These are phyloP conservation scores for Noctua janthina DNA, from an alignment of 2,888 invertebrate genomes.

Conservation along the genomic window DNA sequence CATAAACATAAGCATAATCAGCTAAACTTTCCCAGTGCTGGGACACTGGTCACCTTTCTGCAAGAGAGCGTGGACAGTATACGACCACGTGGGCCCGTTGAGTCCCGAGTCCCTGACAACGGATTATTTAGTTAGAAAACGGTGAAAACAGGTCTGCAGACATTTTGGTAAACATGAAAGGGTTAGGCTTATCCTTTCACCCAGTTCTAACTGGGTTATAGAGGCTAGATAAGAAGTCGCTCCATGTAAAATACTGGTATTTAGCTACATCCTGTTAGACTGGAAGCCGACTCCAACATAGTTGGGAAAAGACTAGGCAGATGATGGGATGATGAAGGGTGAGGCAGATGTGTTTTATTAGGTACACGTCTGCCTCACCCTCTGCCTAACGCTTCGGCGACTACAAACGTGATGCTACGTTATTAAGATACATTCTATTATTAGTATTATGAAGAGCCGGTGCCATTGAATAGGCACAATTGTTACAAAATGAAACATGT, in stretches of 20 bases:
- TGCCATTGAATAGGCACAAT: neutral
- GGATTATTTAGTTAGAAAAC: neutral
- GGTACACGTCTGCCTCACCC: neutral
- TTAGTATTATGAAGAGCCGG: neutral
- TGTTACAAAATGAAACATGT: conserved; percentile 28
- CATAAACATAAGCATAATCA: neutral
- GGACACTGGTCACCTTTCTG: no score
- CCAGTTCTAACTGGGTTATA: no score
- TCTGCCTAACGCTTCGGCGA: neutral
- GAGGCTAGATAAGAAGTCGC: no score
- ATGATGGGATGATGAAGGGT: no score
- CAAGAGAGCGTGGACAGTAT: neutral
- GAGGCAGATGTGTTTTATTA: no score
- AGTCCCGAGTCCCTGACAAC: neutral
- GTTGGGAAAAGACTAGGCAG: no score
- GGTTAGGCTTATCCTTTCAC: no score
- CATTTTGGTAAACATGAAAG: neutral
- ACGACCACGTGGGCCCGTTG: no score
- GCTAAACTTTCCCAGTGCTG: no score
- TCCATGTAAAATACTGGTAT: no score
- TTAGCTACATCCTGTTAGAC: no score
- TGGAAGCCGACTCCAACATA: no score
- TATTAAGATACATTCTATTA: conserved; percentile 2
- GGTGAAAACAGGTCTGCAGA: neutral
- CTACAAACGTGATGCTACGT: neutral